Evolutionary conservation across 2,888 invertebrate species (phyloP), one percentile per base, ranked within the genome.

Genomic region (Dexiosoma caninum): DNA sequence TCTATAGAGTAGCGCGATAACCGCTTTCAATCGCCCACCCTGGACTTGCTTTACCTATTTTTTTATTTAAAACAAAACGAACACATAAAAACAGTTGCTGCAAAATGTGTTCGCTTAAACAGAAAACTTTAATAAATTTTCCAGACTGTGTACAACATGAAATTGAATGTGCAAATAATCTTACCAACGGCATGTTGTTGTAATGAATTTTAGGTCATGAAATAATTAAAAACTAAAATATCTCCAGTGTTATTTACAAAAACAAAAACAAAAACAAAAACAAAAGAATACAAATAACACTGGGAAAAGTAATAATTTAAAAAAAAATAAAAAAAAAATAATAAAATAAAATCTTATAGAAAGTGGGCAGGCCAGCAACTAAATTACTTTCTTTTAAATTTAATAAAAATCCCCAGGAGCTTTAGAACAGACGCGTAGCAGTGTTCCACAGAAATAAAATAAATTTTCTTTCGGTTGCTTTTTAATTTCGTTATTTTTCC

Each of bases 201-300:
- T 14, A 53, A 53, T 2, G 53, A 2, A 37, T 66, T 66, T 66
- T 53, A 40, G 53, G 66, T 66, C 66, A 66, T 27, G 40, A 27
- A 53, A 66, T 66, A 66, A 66, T 66, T 53, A 66, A 66, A 51
- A 51, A 66, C 51, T 66, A 51, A 66, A 66, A 51, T 14, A 16
- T 49, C 3, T 49, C 27, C n/a, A n/a, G n/a, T n/a, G n/a, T n/a
- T n/a, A n/a, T n/a, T n/a, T n/a, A n/a, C n/a, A n/a, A n/a, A n/a
- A n/a, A n/a, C n/a, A n/a, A n/a, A n/a, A n/a, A n/a, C n/a, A n/a
- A n/a, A 7, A 44, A 32, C 19, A 19, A 32, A 14, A 4, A 35
- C 46, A 53, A 4, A 40, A 8, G 10, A 27, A 30, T 53, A 12
- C 2, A 59, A 6, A 12, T 27, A 27, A 42, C 27, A 44, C n/a